A percentile compares a stretch with the other conserved stretches of the same genome.
Evolutionary conservation across 2,113 vertebrate species (phyloP).

Genomic region (Solenodon paradoxus): DNA sequence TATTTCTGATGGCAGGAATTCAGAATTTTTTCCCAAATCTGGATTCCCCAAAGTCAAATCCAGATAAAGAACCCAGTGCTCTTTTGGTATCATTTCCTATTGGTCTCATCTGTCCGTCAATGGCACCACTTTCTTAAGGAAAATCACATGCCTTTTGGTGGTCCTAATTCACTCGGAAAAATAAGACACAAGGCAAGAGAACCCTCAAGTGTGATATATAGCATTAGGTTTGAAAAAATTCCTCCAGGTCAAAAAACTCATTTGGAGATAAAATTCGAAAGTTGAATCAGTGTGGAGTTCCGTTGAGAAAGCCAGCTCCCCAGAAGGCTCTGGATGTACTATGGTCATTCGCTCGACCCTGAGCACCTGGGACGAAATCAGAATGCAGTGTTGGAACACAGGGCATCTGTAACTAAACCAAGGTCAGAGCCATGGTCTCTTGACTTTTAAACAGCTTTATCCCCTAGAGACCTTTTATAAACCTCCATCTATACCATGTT

Average conservation of each 20-base stretch:
- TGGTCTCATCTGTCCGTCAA: constrained; percentile 7
- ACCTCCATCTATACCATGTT: not conserved
- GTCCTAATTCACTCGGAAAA: constrained; percentile 56
- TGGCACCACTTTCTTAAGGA: constrained; percentile 52
- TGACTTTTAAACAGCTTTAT: not conserved
- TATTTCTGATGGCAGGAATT: constrained; percentile 22
- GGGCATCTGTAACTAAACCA: not conserved
- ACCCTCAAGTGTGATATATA: not conserved
- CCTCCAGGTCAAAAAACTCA: not conserved
- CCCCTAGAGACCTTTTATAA: not conserved
- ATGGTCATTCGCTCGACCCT: not conserved
- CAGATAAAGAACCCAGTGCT: constrained; percentile 40
- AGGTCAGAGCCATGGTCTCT: not conserved
- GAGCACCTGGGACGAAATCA: not conserved
- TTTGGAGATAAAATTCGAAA: not conserved
- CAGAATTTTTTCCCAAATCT: constrained; percentile 16
- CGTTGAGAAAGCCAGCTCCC: not conserved
- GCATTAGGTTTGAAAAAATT: not conserved
- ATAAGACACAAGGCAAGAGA: not conserved
- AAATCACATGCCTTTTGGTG: constrained; percentile 57
- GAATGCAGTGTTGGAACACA: not conserved
- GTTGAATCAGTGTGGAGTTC: not conserved
- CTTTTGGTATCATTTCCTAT: constrained; percentile 37
- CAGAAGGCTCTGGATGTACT: not conserved
- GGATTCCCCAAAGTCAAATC: constrained; percentile 60